Percentiles rank a stretch among this genome's conserved stretches.
Conservation (phyloP, 2,888 invertebrate species). For the Amaurobius ferox region DNA sequence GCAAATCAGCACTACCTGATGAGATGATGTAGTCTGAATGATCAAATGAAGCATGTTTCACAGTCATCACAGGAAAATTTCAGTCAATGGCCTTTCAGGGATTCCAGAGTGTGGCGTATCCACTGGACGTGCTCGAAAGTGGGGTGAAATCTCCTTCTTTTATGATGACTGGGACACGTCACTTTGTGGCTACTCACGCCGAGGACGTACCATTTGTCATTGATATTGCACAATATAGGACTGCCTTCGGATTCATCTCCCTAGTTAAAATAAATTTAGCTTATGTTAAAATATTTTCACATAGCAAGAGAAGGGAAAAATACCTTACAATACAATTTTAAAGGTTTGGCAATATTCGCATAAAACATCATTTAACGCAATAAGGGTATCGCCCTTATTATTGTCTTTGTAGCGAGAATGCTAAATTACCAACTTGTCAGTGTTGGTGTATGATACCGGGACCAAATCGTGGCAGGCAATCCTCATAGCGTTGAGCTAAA, state of each 20-base stretch:
- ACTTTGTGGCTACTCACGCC: slow-evolving; percentile 55
- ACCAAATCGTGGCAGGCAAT: no score
- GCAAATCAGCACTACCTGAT: slow-evolving; percentile 29
- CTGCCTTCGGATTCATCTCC: slow-evolving; percentile 59
- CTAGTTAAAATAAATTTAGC: slow-evolving; percentile 9
- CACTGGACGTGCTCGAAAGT: slow-evolving; percentile 66
- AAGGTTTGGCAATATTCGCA: no score
- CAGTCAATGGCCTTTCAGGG: slow-evolving; percentile 52
- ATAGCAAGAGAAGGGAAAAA: no score
- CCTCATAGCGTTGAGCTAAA: no score
- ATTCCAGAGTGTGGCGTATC: slow-evolving; percentile 67
- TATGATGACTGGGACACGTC: slow-evolving; percentile 40
- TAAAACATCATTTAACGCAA: no score
- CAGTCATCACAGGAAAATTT: neutral
- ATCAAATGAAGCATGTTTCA: neutral
- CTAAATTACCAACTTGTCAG: no score
- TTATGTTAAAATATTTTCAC: no score
- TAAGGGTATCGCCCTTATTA: no score
- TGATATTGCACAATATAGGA: slow-evolving; percentile 61
- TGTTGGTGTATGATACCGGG: no score
- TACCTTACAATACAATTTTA: no score
- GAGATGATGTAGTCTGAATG: slow-evolving; percentile 26
- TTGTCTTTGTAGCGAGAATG: no score
- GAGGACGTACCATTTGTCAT: slow-evolving; percentile 66
- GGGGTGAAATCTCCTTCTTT: slow-evolving; percentile 38